Evolutionary conservation across 2,888 invertebrate genomes (phyloP), one percentile per base, ranked within the genome.

Genomic region (Hyposoter dolosus): DNA sequence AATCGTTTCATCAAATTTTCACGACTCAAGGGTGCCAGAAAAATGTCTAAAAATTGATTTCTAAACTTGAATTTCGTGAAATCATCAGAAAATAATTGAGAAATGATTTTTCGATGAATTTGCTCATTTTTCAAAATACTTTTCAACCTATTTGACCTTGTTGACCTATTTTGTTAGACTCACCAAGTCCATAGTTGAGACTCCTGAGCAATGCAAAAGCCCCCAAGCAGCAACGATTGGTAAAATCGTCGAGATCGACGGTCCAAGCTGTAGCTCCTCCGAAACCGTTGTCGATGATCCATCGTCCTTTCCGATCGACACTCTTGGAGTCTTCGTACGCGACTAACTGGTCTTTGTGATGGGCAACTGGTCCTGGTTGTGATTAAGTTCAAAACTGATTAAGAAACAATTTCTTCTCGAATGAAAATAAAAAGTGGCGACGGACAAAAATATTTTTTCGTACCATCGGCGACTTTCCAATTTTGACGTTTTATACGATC

Each of bases 221-320:
- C 91, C 98, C 98, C 5, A 95, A 95, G 92, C 98, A 98, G 93
- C 98, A 98, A 0, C 96, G 95, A 94, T 98, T 98, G 88, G 96
- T 96, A 92, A 97, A 98, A 93, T 98, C 98, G 89, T 98, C 98
- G 89, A 98, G 93, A 92, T 98, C 98, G 3, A 98, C 95, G 0
- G 98, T 98, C 98, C 98, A 98, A 0, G 98, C 97, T 66, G 97
- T 96, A 10, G 97, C 96, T 5, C 98, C 98, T 0, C 97, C 98
- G 84, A 97, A 96, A 0, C 97, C 97, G 91, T 96, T 95, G 6
- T 95, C 95, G 84, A 96, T 94, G 0, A 98, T 97, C 95, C 97
- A 98, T 89, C 96, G 95, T 17, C 97, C 97, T 94, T 98, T 98
- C 88, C 96, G 96, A 84, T 95, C 96, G 19, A 98, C 95, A 17